Percentiles rank a stretch among this genome's conserved stretches.
phyloP scores from a whole-genome alignment of 1,140 invertebrate genomes.

The Brachionus manjavacas region DNA sequence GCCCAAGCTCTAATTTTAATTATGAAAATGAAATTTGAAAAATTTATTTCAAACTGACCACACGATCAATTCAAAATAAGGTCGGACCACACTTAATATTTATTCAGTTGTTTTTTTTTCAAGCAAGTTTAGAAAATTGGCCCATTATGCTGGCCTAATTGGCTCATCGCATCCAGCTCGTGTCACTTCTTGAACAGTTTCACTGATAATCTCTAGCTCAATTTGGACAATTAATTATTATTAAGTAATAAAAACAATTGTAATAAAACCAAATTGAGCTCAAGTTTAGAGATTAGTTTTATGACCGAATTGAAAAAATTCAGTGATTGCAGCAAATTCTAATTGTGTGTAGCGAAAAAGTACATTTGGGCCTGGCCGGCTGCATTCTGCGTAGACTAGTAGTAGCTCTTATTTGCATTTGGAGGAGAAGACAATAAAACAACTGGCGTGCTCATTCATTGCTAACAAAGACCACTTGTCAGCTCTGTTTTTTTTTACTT shows the following conservation, averaged over 20 bases:
- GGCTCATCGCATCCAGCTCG: neutral
- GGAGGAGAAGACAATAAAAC: neutral
- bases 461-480: neutral
- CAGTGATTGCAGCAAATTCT: neutral
- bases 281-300: neutral
- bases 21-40: slow-evolving; percentile 7
- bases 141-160: neutral
- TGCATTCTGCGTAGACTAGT: neutral
- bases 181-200: neutral
- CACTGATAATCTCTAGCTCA: too few species aligned
- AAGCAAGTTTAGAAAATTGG: neutral
- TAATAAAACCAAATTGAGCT: neutral
- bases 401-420: neutral
- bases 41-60: slow-evolving; percentile 8
- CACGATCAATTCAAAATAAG: neutral
- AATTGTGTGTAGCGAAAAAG: too few species aligned
- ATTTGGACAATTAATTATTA: too few species aligned
- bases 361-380: neutral
- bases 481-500: neutral
- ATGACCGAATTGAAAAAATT: neutral
- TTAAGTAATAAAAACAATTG: too few species aligned
- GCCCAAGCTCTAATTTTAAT: neutral
- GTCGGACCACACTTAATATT: slow-evolving; percentile 1
- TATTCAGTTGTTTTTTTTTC: slow-evolving; percentile 14
- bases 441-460: neutral